Percentiles rank a stretch among this genome's conserved stretches.
phyloP scores from a whole-genome alignment of 1,140 invertebrate species.

The Leptestheria dahalacensis region DNA sequence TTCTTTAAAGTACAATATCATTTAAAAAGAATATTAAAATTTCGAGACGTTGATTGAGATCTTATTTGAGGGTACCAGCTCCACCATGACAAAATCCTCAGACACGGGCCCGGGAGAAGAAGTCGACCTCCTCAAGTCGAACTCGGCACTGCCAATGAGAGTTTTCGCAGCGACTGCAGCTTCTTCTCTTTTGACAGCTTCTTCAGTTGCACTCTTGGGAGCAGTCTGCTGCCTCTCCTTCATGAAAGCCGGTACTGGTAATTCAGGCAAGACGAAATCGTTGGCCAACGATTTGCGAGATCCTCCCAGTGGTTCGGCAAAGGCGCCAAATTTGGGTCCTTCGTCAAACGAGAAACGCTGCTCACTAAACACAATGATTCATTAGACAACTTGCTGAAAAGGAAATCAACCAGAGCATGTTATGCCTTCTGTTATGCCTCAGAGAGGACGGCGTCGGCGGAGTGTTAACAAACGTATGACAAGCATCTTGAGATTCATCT shows the following conservation, averaged over 20 bases:
- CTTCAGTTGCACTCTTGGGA: background rate
- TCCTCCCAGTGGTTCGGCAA: background rate
- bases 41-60: too few species aligned
- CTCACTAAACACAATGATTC: background rate
- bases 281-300: background rate
- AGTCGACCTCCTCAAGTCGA: conserved; percentile 31
- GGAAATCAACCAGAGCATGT: too few species aligned
- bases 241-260: background rate
- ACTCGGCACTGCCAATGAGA: background rate
- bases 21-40: too few species aligned
- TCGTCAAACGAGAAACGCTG: conserved; percentile 7
- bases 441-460: background rate
- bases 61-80: conserved; percentile 36
- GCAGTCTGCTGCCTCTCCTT: too few species aligned
- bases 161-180: background rate
- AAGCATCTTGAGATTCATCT: conserved; percentile 12
- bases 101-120: conserved; percentile 38
- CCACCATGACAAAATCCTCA: conserved; percentile 59
- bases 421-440: too few species aligned
- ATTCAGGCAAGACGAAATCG: conserved; percentile 2
- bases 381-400: background rate
- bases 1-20: conserved; percentile 31
- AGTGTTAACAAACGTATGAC: conserved; percentile 9
- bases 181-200: background rate
- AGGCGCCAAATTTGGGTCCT: conserved; percentile 2